Percentiles rank a stretch among this genome's conserved stretches.
These are phyloP conservation scores for Geotrypetes seraphini DNA, from an alignment of 2,797 vertebrate genomes.

Conservation along the genomic window DNA sequence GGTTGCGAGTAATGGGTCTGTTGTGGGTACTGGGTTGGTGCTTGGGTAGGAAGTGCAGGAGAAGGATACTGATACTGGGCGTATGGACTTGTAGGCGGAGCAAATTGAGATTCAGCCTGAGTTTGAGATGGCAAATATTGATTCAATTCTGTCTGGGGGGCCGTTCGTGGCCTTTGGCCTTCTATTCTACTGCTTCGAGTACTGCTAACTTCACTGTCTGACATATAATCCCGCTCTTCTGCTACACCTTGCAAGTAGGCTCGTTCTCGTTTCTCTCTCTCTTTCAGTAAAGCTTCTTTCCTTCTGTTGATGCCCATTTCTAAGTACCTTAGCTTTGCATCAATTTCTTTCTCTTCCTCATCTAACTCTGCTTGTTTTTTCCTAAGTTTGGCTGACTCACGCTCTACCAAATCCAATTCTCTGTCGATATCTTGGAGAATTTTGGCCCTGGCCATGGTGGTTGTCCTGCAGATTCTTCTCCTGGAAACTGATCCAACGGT, in stretches of 20 bases:
- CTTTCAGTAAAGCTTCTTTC: slow-evolving; percentile 91
- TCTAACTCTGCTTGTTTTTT: slow-evolving; percentile 98
- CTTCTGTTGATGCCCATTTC: slow-evolving; percentile 98
- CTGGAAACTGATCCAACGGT: slow-evolving; percentile 74
- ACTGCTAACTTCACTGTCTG: slow-evolving; percentile 94
- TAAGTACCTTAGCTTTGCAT: slow-evolving; percentile 91
- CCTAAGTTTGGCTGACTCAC: slow-evolving; percentile 95
- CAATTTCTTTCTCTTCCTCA: slow-evolving; percentile 98
- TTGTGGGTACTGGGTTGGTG: slow-evolving; percentile 81
- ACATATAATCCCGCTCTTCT: slow-evolving; percentile 98
- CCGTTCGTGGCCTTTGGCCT: slow-evolving; percentile 80
- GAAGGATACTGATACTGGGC: slow-evolving; percentile 88
- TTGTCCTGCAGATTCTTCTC: slow-evolving; percentile 87
- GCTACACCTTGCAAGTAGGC: slow-evolving; percentile 97
- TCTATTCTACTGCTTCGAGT: slow-evolving; percentile 78
- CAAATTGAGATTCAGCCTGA: slow-evolving; percentile 84
- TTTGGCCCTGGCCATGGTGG: slow-evolving; percentile 94
- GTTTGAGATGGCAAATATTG: slow-evolving; percentile 92
- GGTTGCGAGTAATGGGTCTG: slow-evolving; percentile 80
- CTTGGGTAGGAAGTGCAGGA: slow-evolving; percentile 73
- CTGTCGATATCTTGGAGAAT: slow-evolving; percentile 98
- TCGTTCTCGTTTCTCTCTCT: slow-evolving; percentile 92
- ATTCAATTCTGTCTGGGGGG: slow-evolving; percentile 89
- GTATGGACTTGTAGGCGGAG: slow-evolving; percentile 83
- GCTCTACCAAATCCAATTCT: slow-evolving; percentile 91